Evolutionary conservation across 1,140 invertebrate species (phyloP).

Genomic region (Cotesia glomerata): DNA sequence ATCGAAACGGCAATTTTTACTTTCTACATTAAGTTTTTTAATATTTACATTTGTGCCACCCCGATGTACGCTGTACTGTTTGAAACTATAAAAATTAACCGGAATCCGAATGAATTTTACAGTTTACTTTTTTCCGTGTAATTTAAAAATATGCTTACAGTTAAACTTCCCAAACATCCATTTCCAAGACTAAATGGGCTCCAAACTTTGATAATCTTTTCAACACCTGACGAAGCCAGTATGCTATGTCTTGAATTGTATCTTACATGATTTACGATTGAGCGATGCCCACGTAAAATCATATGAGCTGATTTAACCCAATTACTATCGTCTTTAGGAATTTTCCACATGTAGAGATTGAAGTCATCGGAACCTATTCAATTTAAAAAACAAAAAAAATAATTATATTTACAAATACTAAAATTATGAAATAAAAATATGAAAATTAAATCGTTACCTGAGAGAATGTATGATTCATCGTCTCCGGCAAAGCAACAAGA

Average conservation of each 20-base stretch:
- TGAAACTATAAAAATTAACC: no score
- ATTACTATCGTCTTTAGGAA: constrained; percentile 71
- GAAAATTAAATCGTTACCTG: constrained; percentile 60
- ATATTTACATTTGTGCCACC: no score
- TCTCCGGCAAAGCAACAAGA: constrained; percentile 93
- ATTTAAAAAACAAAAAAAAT: constrained; percentile 10
- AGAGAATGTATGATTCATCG: constrained; percentile 86
- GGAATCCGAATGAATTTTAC: no score
- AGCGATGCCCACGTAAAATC: constrained; percentile 87
- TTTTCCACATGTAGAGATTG: constrained; percentile 92
- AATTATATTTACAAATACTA: background rate
- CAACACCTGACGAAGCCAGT: constrained; percentile 92
- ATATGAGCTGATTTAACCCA: constrained; percentile 78
- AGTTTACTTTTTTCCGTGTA: no score
- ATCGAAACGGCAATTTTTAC: no score
- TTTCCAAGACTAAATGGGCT: constrained; percentile 55
- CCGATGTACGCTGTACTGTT: no score
- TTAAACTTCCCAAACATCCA: constrained; percentile 53
- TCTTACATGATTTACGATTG: constrained; percentile 95
- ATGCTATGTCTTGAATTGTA: constrained; percentile 85
- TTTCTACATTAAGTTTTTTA: no score
- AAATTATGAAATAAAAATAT: background rate
- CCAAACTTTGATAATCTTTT: constrained; percentile 90
- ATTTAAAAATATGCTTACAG: constrained; percentile 39
- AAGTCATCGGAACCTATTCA: constrained; percentile 88